Percentiles rank a stretch among this genome's conserved stretches.
These are phyloP conservation scores for Drosophila ironensis DNA, from an alignment of 1,140 invertebrate species.

Conservation along the genomic window DNA sequence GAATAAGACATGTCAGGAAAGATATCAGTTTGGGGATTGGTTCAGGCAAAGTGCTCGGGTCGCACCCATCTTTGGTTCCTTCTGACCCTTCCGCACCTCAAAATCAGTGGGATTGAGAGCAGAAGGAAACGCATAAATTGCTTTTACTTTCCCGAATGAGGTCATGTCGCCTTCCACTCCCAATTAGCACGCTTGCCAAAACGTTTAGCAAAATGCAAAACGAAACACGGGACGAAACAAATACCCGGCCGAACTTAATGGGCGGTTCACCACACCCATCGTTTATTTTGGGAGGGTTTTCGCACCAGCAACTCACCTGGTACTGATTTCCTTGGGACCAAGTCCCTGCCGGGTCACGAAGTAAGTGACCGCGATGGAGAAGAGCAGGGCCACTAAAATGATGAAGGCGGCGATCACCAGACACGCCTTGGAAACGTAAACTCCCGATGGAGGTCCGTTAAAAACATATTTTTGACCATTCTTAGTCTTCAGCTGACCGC, in stretches of 20 bases:
- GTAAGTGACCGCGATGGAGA: conserved; percentile 69
- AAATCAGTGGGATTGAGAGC: conserved; percentile 36
- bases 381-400: conserved; percentile 60
- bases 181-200: conserved; percentile 62
- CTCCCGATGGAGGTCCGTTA: conserved; percentile 73
- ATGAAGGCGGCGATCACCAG: conserved; percentile 60
- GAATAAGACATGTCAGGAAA: conserved; percentile 1
- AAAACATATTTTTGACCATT: conserved; percentile 82
- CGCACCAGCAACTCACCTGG: conserved; percentile 48
- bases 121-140: conserved; percentile 35
- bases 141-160: conserved; percentile 68
- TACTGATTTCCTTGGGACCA: conserved; percentile 16
- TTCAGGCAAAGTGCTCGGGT: conserved; percentile 39
- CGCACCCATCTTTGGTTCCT: conserved; percentile 18
- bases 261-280: conserved; percentile 2
- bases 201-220: conserved; percentile 44
- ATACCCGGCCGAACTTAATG: conserved; percentile 38
- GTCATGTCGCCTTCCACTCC: conserved; percentile 54
- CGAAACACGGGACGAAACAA: conserved; percentile 26
- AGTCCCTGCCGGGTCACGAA: conserved; percentile 58
- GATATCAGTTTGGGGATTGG: conserved; percentile 9
- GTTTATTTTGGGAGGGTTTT: conserved; percentile 18
- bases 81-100: conserved; percentile 58
- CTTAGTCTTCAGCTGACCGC: conserved; percentile 80
- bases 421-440: conserved; percentile 71